Conservation (phyloP, 2,888 invertebrate genomes). For the Diaphora mendica region DNA sequence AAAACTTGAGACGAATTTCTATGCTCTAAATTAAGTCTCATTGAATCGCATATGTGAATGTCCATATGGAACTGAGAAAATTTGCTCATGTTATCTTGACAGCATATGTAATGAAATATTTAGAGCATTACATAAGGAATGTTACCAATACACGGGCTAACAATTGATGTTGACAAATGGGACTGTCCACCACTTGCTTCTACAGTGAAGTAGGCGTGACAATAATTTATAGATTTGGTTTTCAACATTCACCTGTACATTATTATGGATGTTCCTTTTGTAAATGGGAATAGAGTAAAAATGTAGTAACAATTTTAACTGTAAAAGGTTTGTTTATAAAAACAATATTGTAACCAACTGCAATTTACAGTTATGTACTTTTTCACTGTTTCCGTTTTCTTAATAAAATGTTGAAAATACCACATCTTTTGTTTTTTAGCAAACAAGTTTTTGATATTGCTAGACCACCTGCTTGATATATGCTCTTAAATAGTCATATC, state of each 20-base stretch:
- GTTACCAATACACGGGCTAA: neutral
- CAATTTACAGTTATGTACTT: slow-evolving; percentile 86
- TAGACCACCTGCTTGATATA: no score
- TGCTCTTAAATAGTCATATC: no score
- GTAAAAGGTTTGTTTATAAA: slow-evolving; percentile 81
- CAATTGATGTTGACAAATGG: slow-evolving; percentile 13
- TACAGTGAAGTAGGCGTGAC: slow-evolving; percentile 17
- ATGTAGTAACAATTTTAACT: slow-evolving; percentile 70
- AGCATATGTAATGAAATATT: neutral
- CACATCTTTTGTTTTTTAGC: slow-evolving; percentile 32
- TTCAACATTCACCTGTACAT: slow-evolving; percentile 36
- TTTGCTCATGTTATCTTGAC: neutral
- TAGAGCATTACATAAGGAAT: neutral
- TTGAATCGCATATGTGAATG: neutral
- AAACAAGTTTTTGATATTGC: neutral
- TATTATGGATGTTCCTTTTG: slow-evolving; percentile 42
- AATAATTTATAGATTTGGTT: slow-evolving; percentile 29
- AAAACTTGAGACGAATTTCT: neutral
- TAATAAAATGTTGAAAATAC: slow-evolving; percentile 86
- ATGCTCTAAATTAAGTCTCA: slow-evolving; percentile 6
- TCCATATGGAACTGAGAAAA: neutral
- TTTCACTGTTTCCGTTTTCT: slow-evolving; percentile 87
- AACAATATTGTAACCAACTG: slow-evolving; percentile 82
- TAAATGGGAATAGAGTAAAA: slow-evolving; percentile 73
- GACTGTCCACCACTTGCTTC: slow-evolving; percentile 25